Percentiles rank a stretch among this genome's conserved stretches.
phyloP scores from a whole-genome alignment of 1,140 invertebrate species.

The Pantala flavescens region DNA sequence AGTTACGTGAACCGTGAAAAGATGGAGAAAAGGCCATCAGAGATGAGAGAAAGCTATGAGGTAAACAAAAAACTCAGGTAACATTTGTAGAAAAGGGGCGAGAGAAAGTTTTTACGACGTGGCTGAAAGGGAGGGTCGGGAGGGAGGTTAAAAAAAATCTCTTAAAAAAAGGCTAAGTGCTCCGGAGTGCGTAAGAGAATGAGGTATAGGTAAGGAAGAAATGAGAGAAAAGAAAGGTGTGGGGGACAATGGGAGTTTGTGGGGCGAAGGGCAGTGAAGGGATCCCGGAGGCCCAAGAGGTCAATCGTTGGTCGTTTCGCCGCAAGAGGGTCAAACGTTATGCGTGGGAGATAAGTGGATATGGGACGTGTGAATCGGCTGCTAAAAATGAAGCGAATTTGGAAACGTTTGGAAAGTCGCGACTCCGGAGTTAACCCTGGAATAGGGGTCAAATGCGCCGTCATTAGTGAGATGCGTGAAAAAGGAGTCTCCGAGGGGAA shows the following conservation, averaged over 20 bases:
- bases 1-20: too few relatives aligned
- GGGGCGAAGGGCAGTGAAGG: background rate
- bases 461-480: too few relatives aligned
- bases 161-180: background rate
- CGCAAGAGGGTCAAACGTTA: background rate
- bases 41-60: too few relatives aligned
- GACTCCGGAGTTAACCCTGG: too few relatives aligned
- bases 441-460: too few relatives aligned
- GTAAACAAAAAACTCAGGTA: background rate
- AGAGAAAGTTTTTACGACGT: background rate
- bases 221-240: slow-evolving; percentile 4
- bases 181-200: slow-evolving; percentile 18
- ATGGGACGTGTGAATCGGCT: too few relatives aligned
- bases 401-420: too few relatives aligned
- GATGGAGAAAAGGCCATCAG: too few relatives aligned
- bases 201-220: background rate
- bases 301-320: background rate
- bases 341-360: background rate
- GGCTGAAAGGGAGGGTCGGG: background rate
- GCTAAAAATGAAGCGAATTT: too few relatives aligned
- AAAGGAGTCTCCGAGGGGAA: too few relatives aligned
- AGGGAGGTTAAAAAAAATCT: background rate
- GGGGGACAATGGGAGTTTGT: slow-evolving; percentile 18
- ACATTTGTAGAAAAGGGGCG: background rate
- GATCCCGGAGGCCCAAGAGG: background rate